Base-by-base conservation (phyloP, 2,113 vertebrate genomes). In the Tragelaphus strepsiceros region DNA sequence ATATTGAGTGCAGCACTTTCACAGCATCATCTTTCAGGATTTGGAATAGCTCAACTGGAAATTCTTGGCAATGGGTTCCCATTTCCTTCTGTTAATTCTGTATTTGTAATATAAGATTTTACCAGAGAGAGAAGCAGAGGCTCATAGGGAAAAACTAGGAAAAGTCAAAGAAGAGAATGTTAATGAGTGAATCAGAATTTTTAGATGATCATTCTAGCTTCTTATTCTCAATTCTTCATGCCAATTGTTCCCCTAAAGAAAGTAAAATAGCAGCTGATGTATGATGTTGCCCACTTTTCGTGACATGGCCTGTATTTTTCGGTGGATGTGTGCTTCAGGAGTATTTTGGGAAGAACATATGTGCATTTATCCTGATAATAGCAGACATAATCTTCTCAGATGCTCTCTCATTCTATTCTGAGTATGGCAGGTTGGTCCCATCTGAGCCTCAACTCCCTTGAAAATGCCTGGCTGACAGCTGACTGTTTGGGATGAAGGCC, bases 191-290 rank as follows among this genome's bases (percentile, higher is more conserved):
- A 7, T 43, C 12, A 22, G 7, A 84, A 93, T 77, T 92, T 91
- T 92, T 61, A 84, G 53, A 90, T 64, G 22, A 53, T 49, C 64
- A 82, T 71, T 46, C 88, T 78, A 94, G 35, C 58, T 22, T 56
- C 59, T 61, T 96, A 84, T 95, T 93, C 85, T 94, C 10, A 90
- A 98, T 86, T 95, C 19, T 80, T 62, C 10, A 53, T 54, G 46
- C 7, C 30, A 58, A 2, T n/a, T 88, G 64, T 15, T 10, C 53
- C 51, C 9, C 9, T 62, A 90, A 90, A 95, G 77, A 87, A 95
- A 88, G 84, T 78, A 88, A 91, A 88, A 88, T 43, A n/a, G 12
- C 16, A 61, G 43, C 49, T 77, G 59, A 84, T 46, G 56, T 49
- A 77, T 26, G 30, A 56, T 49, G n/a, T 35, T 67, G 95, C 86